These are phyloP conservation scores for Prolemur simus DNA, from an alignment of 2,113 vertebrate genomes.

Conservation along the genomic window DNA sequence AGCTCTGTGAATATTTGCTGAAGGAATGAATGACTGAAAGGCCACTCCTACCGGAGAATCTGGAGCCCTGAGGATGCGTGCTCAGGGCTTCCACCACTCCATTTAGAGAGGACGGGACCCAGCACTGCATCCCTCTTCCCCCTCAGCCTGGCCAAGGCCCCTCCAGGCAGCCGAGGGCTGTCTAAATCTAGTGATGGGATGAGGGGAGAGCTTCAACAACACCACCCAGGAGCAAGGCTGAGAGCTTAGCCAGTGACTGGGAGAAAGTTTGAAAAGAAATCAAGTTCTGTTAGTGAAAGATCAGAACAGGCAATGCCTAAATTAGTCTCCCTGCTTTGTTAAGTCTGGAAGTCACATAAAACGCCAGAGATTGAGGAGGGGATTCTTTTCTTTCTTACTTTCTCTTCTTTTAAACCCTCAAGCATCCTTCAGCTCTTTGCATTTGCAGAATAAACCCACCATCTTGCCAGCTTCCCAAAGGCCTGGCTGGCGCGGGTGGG, in stretches of 20 bases:
- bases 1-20: background rate
- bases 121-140: background rate
- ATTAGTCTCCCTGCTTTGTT: background rate
- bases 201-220: background rate
- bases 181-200: background rate
- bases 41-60: background rate
- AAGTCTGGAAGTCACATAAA: background rate
- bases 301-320: background rate
- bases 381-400: background rate
- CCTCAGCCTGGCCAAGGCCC: background rate
- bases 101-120: background rate
- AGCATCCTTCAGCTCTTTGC: background rate
- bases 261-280: background rate
- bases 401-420: constrained; percentile 16
- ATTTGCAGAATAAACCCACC: background rate
- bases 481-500: background rate
- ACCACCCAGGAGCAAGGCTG: background rate
- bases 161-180: background rate
- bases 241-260: background rate
- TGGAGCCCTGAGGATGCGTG: too few species aligned
- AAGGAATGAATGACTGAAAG: background rate
- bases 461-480: background rate
- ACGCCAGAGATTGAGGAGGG: background rate
- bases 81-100: background rate
- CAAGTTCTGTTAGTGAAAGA: background rate